A percentile compares a stretch with the other conserved stretches of the same genome.
These are phyloP conservation scores for Coenobita brevimanus DNA, from an alignment of 1,140 invertebrate genomes.

Conservation along the genomic window DNA sequence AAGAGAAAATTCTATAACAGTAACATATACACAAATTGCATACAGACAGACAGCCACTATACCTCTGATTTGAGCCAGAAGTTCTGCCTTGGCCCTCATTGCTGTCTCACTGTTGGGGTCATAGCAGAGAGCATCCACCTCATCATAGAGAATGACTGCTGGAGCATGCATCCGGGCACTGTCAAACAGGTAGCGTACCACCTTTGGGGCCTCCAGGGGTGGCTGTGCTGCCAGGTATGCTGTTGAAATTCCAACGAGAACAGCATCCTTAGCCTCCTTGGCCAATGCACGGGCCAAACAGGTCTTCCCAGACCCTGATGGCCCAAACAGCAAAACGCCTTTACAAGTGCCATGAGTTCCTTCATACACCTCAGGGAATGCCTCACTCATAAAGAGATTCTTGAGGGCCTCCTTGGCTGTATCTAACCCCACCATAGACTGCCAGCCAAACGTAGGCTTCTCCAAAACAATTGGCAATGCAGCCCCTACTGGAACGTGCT, in stretches of 20 bases:
- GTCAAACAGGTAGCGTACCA: constrained; percentile 68
- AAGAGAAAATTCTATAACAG: neutral
- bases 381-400: constrained; percentile 58
- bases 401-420: constrained; percentile 68
- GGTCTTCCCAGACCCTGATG: constrained; percentile 67
- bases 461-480: constrained; percentile 64
- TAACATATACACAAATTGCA: neutral
- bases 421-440: constrained; percentile 65
- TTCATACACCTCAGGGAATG: constrained; percentile 68
- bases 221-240: constrained; percentile 54
- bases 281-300: constrained; percentile 67
- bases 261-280: constrained; percentile 58
- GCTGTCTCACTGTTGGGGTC: constrained; percentile 57
- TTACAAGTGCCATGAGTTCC: constrained; percentile 65
- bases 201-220: constrained; percentile 57
- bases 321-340: constrained; percentile 66
- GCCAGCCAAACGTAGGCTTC: constrained; percentile 67
- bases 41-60: neutral
- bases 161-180: constrained; percentile 59
- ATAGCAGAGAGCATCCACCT: constrained; percentile 60
- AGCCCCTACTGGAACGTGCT: constrained; percentile 51
- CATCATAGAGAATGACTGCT: constrained; percentile 67
- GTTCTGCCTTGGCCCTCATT: constrained; percentile 64
- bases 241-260: constrained; percentile 58
- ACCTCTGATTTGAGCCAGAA: constrained; percentile 68